A percentile compares a stretch with the other conserved stretches of the same genome.
These are phyloP conservation scores for Pseudomyrmex gracilis DNA, from an alignment of 1,140 invertebrate genomes.

Conservation along the genomic window DNA sequence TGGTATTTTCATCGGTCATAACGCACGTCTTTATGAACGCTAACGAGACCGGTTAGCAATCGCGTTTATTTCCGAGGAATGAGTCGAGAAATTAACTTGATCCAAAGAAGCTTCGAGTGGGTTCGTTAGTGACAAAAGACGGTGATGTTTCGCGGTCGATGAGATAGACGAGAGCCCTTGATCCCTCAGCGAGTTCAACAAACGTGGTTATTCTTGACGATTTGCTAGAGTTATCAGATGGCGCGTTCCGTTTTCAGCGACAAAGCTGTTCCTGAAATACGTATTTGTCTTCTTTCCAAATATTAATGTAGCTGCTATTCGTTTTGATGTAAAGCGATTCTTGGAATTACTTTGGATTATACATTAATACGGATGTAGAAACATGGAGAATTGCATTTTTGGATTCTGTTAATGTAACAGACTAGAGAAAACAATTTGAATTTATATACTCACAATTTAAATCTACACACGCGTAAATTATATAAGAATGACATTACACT, in stretches of 20 bases:
- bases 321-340: background rate
- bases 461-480: background rate
- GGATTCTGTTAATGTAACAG: background rate
- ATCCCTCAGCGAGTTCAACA: conserved; percentile 65
- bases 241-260: conserved; percentile 29
- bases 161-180: conserved; percentile 60
- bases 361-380: background rate
- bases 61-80: conserved; percentile 22
- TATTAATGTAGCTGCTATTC: background rate
- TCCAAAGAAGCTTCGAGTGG: conserved; percentile 52
- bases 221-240: conserved; percentile 51
- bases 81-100: conserved; percentile 53
- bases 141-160: conserved; percentile 14
- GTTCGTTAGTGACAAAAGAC: conserved; percentile 65
- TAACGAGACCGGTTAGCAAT: conserved; percentile 48
- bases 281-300: conserved; percentile 33
- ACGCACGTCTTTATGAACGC: conserved; percentile 16
- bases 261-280: conserved; percentile 13
- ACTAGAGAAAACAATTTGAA: background rate
- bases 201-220: conserved; percentile 61
- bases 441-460: background rate
- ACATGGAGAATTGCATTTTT: background rate
- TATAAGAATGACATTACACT: background rate
- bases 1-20: conserved; percentile 15
- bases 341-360: background rate